A percentile compares a stretch with the other conserved stretches of the same genome.
Conservation (phyloP, 2,888 invertebrate genomes). For the Nudaria mundana region DNA sequence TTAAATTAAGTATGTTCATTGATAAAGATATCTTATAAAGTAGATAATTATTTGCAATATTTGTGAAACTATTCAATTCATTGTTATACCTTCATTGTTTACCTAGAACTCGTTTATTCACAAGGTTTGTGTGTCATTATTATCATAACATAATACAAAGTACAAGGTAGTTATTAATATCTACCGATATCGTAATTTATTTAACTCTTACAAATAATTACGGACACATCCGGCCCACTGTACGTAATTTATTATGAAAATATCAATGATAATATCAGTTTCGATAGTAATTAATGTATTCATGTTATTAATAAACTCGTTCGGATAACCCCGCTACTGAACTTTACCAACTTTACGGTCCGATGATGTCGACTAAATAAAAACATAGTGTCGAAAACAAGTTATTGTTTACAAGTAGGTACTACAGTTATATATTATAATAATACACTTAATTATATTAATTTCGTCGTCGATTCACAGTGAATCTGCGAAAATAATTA, state of each 20-base stretch:
- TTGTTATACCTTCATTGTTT: too few relatives aligned
- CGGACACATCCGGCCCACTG: slow-evolving; percentile 1
- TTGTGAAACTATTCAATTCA: too few relatives aligned
- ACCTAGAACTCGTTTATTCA: slow-evolving; percentile 15
- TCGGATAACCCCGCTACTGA: slow-evolving; percentile 10
- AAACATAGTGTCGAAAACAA: slow-evolving; percentile 37
- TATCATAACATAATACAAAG: too few relatives aligned
- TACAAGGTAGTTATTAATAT: too few relatives aligned
- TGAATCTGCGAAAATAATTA: slow-evolving; percentile 75
- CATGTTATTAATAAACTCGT: slow-evolving; percentile 9
- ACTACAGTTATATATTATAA: slow-evolving; percentile 57
- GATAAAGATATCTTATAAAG: too few relatives aligned
- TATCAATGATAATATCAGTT: slow-evolving; percentile 13
- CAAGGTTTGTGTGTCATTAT: slow-evolving; percentile 35
- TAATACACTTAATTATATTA: slow-evolving; percentile 73
- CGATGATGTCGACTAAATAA: slow-evolving; percentile 29
- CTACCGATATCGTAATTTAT: slow-evolving; percentile 42
- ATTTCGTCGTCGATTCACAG: slow-evolving; percentile 71
- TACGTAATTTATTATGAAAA: slow-evolving; percentile 11
- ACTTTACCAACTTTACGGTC: slow-evolving; percentile 18
- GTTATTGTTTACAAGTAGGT: slow-evolving; percentile 41
- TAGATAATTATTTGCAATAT: too few relatives aligned
- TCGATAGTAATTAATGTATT: slow-evolving; percentile 9
- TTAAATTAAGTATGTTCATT: too few relatives aligned
- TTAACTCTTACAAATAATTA: slow-evolving; percentile 13